Conservation (phyloP, 1,140 invertebrate species). For the Capitella teleta region DNA sequence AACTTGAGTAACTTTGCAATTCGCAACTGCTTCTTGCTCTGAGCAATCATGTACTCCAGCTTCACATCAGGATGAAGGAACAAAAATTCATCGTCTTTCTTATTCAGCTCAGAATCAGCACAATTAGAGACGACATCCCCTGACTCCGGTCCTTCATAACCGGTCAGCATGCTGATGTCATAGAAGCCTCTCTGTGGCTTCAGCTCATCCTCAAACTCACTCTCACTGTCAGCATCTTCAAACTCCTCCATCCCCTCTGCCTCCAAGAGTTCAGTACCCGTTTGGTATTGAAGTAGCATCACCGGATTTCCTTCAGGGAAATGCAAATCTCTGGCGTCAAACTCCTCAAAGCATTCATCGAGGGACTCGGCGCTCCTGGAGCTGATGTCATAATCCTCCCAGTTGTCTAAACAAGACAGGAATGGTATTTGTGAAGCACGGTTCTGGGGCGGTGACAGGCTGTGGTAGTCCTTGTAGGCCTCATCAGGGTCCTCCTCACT, state of each 20-base stretch:
- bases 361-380: too few relatives aligned
- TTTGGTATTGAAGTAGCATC: neutral
- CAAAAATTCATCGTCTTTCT: too few relatives aligned
- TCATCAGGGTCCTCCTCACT: neutral
- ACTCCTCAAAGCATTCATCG: neutral
- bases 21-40: neutral
- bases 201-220: neutral
- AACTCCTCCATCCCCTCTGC: neutral
- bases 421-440: neutral
- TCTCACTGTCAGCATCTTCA: neutral
- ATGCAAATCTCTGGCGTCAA: neutral
- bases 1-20: neutral
- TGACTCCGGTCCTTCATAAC: neutral
- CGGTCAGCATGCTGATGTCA: neutral
- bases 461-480: neutral
- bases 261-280: neutral
- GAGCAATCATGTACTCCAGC: neutral
- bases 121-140: neutral
- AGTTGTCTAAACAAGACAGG: too few relatives aligned
- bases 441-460: neutral
- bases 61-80: neutral
- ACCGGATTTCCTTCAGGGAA: neutral
- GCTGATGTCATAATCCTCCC: too few relatives aligned
- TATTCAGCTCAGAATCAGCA: neutral
- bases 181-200: neutral